These are phyloP conservation scores for Tauraco hartlaubi DNA, from an alignment of 2,797 vertebrate genomes.

Conservation along the genomic window DNA sequence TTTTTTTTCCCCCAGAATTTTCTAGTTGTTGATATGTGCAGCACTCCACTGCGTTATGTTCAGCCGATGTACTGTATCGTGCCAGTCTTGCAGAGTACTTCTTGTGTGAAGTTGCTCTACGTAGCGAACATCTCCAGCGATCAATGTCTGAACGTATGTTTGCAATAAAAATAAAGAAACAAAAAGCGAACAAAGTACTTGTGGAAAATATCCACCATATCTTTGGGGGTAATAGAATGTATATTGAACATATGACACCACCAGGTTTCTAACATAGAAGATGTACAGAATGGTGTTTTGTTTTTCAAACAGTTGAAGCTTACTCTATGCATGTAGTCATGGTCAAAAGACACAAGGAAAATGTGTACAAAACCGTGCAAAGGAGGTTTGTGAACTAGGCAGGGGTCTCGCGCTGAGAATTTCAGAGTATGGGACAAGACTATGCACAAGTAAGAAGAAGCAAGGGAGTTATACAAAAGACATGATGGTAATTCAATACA, in stretches of 20 bases:
- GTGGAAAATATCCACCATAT: accelerated
- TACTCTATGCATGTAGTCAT: background rate
- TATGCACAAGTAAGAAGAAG: background rate
- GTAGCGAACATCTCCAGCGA: background rate
- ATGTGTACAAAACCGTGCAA: background rate
- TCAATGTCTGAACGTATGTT: accelerated
- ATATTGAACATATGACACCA: background rate
- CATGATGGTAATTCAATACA: background rate
- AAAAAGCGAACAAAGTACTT: background rate
- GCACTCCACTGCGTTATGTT: accelerated
- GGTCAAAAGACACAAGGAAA: background rate
- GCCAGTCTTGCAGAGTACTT: background rate
- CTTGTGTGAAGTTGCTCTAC: background rate
- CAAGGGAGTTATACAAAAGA: background rate
- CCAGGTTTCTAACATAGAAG: background rate
- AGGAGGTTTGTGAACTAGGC: background rate
- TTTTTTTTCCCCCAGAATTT: accelerated
- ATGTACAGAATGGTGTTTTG: background rate
- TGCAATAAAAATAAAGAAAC: background rate
- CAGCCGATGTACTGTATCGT: background rate
- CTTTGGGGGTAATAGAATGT: background rate
- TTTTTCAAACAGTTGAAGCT: background rate
- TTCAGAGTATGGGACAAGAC: no score
- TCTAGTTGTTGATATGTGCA: background rate
- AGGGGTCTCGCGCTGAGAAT: background rate